These are phyloP conservation scores for Gadopsis bispinosus DNA, from an alignment of 2,797 vertebrate species.

Conservation along the genomic window DNA sequence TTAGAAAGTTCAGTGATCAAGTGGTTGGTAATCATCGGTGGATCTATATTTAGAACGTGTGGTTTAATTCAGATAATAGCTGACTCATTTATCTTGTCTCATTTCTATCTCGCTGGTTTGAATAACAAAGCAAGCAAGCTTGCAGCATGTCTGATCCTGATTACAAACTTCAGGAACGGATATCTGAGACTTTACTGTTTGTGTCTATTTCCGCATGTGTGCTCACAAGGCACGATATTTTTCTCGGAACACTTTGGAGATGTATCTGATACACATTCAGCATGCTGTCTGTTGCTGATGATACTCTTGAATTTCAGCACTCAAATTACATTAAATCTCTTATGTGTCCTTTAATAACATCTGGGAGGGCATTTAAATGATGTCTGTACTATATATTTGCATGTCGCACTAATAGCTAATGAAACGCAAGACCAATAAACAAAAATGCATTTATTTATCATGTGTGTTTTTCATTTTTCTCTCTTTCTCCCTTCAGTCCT, in stretches of 20 bases:
- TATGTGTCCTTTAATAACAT: slow-evolving; percentile 7
- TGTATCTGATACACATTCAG: slow-evolving; percentile 45
- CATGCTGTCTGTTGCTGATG: background rate
- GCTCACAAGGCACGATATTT: slow-evolving; percentile 23
- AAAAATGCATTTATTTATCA: background rate
- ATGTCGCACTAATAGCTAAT: background rate
- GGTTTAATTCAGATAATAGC: slow-evolving; percentile 27
- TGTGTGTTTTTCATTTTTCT: slow-evolving; percentile 21
- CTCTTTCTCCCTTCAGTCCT: slow-evolving; percentile 15
- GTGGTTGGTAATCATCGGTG: slow-evolving; percentile 10
- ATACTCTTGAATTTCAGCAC: slow-evolving; percentile 30
- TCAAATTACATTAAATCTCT: slow-evolving; percentile 17
- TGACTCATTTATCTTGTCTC: slow-evolving; percentile 27
- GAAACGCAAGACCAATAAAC: background rate
- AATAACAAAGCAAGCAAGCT: slow-evolving; percentile 55
- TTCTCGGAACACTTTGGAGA: slow-evolving; percentile 42
- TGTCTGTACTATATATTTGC: background rate
- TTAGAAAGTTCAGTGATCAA: slow-evolving; percentile 45
- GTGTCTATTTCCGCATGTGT: slow-evolving; percentile 23
- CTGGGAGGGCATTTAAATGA: background rate
- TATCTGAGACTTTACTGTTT: slow-evolving; percentile 33
- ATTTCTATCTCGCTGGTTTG: slow-evolving; percentile 60
- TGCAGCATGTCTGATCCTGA: slow-evolving; percentile 17
- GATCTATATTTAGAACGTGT: slow-evolving; percentile 41
- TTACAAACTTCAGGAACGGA: slow-evolving; percentile 61